A percentile compares a stretch with the other conserved stretches of the same genome.
Conservation (phyloP, 2,888 invertebrate genomes). For the Chloromyia formosa region DNA sequence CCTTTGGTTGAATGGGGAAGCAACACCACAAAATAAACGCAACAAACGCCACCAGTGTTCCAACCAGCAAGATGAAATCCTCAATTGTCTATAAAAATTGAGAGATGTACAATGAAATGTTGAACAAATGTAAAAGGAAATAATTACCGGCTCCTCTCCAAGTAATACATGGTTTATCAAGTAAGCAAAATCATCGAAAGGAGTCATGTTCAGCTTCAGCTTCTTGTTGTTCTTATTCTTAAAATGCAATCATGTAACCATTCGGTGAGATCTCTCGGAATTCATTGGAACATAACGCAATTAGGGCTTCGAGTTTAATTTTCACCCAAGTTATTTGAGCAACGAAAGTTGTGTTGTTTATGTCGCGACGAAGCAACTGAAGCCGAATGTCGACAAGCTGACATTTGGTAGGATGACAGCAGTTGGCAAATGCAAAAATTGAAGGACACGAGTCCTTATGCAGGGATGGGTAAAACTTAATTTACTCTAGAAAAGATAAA, state of each 20-base stretch:
- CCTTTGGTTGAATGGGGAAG: conserved; percentile 69
- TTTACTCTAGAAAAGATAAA: no score
- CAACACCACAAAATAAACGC: conserved; percentile 73
- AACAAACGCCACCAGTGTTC: conserved; percentile 71
- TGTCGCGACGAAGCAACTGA: not conserved
- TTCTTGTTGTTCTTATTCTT: not conserved
- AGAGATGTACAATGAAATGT: not conserved
- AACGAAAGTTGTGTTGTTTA: conserved; percentile 16
- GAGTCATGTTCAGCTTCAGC: conserved; percentile 63
- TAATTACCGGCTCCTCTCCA: conserved; percentile 71
- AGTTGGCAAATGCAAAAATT: no score
- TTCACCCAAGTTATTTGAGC: conserved; percentile 14
- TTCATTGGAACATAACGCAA: not conserved
- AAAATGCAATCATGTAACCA: not conserved
- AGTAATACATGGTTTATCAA: conserved; percentile 69
- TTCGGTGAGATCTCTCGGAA: not conserved
- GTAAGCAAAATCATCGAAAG: conserved; percentile 70
- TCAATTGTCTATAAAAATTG: conserved; percentile 67
- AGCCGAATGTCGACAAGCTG: not conserved
- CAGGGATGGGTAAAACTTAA: conserved; percentile 3
- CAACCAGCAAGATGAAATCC: conserved; percentile 70
- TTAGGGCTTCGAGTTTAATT: not conserved
- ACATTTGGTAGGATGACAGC: not conserved
- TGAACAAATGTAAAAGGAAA: not conserved
- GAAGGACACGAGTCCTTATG: not conserved